A percentile compares a stretch with the other conserved stretches of the same genome.
Evolutionary conservation across 2,797 vertebrate genomes (phyloP).

Genomic region (Falco naumanni): DNA sequence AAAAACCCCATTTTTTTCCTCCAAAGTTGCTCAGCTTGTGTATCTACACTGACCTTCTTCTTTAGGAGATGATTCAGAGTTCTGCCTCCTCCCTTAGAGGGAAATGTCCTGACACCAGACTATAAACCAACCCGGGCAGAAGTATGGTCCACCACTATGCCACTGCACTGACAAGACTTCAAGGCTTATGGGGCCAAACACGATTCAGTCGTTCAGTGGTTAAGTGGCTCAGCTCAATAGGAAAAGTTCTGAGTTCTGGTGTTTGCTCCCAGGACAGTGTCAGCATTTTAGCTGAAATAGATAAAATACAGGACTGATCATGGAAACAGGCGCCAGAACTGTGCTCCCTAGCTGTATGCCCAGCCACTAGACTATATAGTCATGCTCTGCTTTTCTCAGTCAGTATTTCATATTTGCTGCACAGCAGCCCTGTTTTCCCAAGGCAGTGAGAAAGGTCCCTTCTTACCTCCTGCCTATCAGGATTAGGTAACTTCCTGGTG

Average conservation of each 20-base stretch:
- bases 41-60: neutral
- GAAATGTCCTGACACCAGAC: neutral
- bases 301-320: neutral
- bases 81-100: neutral
- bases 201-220: fast-evolving
- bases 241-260: neutral
- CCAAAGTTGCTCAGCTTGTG: neutral
- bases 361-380: neutral
- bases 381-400: neutral
- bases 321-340: neutral
- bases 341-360: neutral
- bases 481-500: neutral
- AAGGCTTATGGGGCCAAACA: neutral
- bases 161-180: neutral
- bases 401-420: neutral
- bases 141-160: fast-evolving
- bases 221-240: neutral
- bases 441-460: neutral
- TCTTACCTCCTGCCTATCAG: neutral
- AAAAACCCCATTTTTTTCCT: neutral
- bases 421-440: neutral
- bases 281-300: neutral
- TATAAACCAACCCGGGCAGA: neutral
- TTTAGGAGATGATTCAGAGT: neutral
- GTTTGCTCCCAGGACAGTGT: neutral